A percentile compares a stretch with the other conserved stretches of the same genome.
These are phyloP conservation scores for Sander vitreus DNA, from an alignment of 2,113 vertebrate species.

Conservation along the genomic window DNA sequence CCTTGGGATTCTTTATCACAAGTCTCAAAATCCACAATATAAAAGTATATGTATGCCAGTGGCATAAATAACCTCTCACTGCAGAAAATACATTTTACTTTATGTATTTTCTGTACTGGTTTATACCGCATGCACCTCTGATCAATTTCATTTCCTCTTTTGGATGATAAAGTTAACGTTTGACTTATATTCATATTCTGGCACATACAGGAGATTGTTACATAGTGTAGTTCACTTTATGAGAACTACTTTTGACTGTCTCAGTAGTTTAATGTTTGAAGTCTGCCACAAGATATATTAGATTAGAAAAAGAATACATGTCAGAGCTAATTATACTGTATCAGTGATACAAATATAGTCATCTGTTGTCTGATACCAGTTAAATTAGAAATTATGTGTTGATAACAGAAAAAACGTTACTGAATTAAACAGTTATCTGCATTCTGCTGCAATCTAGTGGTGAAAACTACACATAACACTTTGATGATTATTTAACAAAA, in stretches of 20 bases:
- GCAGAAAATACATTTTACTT: neutral
- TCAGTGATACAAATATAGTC: neutral
- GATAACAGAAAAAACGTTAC: neutral
- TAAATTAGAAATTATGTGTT: neutral
- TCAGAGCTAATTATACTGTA: neutral
- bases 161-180: neutral
- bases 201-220: neutral
- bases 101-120: neutral
- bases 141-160: neutral
- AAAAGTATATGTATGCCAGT: neutral
- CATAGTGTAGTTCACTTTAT: neutral
- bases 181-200: neutral
- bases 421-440: neutral
- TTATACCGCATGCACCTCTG: neutral
- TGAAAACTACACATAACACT: neutral
- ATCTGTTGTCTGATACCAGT: neutral
- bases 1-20: too few relatives aligned
- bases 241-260: neutral
- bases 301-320: too few relatives aligned
- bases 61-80: neutral
- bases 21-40: neutral
- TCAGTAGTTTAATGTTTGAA: neutral
- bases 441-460: conserved; percentile 58
- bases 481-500: neutral
- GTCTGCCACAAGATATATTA: neutral